Base-by-base conservation (phyloP, 2,797 vertebrate genomes). In the Megaceryle alcyon region DNA sequence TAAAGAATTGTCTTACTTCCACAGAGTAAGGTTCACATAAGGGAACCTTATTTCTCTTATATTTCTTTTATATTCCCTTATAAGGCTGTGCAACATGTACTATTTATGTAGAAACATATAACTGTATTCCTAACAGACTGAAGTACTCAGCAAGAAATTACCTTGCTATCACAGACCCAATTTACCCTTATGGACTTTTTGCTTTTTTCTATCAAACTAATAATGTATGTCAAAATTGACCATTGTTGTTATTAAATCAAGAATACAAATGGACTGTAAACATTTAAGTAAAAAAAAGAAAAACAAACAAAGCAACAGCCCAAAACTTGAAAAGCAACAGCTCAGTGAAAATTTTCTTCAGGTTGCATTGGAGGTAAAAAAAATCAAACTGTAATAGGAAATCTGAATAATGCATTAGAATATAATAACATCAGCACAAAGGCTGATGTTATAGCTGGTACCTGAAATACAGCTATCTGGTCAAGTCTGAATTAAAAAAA, bases 361-460 rank as follows among this genome's bases (percentile, higher is more conserved):
- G 28, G 61, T 79, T 80, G 9, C 7, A 66, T 9, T 66, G 31
- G 21, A 69, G 43, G 53, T 89, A 37, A 84, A 92, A 90, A 59
- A 87, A 93, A 69, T 77, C 64, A 94, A 83, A 61, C 44, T 70
- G 43, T 53, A 89, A 78, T 33, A 85, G 60, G 43, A 93, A 92
- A 44, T 57, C 51, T 81, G 72, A 80, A 89, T 63, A 82, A 65
- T 53, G 29, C 48, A 18, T 26, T 70, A 61, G 37, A 92, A 71
- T 70, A 82, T 44, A 63, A 70, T 33, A 90, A 56, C 10, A 37
- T 54, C 26, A 60, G 14, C 56, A 70, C 18, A 82, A 93, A 84
- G 87, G 15, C 37, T 70, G 60, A 63, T 28, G 25, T 80, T 88
- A 77, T 2, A 91, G 35, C 26, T 79, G 8, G 76, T 86, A 66